phyloP scores from a whole-genome alignment of 2,797 vertebrate species.

The Melanotaenia parkinsoni region DNA sequence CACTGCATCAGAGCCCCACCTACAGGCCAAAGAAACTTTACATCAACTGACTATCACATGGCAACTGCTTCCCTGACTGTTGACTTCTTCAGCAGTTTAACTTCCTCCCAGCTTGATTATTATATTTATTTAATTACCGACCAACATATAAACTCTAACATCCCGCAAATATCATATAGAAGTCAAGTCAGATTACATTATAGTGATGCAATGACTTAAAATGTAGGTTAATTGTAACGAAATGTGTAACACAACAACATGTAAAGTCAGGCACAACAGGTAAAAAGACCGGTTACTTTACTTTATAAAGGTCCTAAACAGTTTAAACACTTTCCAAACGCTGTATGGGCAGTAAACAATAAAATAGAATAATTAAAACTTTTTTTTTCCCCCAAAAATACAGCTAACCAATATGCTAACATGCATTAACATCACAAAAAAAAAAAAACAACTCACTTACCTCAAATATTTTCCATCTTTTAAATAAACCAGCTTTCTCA shows the following conservation, averaged over 20 bases:
- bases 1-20: slow-evolving; percentile 86
- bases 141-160: not conserved
- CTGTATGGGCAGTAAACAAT: not conserved
- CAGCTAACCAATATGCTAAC: not conserved
- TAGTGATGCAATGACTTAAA: not conserved
- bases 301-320: not conserved
- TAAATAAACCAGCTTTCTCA: accelerated
- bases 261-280: not conserved
- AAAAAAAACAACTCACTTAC: slow-evolving; percentile 6
- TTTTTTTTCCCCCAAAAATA: not conserved
- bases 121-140: not conserved
- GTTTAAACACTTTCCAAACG: not conserved
- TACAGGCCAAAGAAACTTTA: slow-evolving; percentile 74
- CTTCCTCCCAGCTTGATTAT: not conserved
- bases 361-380: too few relatives aligned
- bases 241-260: not conserved
- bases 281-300: not conserved
- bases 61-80: not conserved
- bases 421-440: not conserved
- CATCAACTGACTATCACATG: slow-evolving; percentile 27
- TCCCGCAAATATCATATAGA: not conserved
- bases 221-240: not conserved
- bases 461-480: not conserved
- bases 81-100: not conserved
- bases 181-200: not conserved